Evolutionary conservation across 2,888 invertebrate species (phyloP), one percentile per base, ranked within the genome.

Genomic region (Limnephilus marmoratus): DNA sequence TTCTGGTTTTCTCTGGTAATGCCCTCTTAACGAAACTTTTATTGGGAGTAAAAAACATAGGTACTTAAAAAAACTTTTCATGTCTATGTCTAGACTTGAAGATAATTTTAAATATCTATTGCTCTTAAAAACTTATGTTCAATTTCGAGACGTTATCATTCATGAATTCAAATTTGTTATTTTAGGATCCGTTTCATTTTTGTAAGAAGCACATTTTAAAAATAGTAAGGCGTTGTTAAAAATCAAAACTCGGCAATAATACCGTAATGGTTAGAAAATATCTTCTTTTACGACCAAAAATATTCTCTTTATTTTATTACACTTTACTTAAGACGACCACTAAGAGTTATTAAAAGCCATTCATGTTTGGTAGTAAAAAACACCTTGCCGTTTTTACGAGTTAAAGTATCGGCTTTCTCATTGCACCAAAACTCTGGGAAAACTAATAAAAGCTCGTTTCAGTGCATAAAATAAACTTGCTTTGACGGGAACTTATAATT

Each of bases 341-440:
- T 68, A 68, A 68, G 68, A 68, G 24, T 24, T 68, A 68, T 68
- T 68, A 68, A 68, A n/a, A 68, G 24, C 24, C 68, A 24, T 24
- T 68, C 68, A 68, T 68, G 7, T 68, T 68, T 24, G 68, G 68
- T 68, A 68, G 7, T 68, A 68, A 68, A 68, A 68, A 68, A 68
- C 81, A 34, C 80, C 37, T 81, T 31, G 13, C 31, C 53, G 45
- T 80, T 90, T 37, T 90, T 81, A 81, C 31, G 45, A 85, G 49
- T 34, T 31, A 29, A 85, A 68, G 85, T 90, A 31, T 41, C 24
- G 85, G 53, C 29, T 85, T 90, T 45, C 86, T 9, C 86, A 86
- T 45, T 41, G 41, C 86, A 41, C 49, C 45, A 4, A 45, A 86
- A 86, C 45, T n/a, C 41, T 45, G 13, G 86, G 41, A 18, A 86